A percentile compares a stretch with the other conserved stretches of the same genome.
Conservation (phyloP, 2,113 vertebrate species). For the Oncorhynchus tshawytscha region DNA sequence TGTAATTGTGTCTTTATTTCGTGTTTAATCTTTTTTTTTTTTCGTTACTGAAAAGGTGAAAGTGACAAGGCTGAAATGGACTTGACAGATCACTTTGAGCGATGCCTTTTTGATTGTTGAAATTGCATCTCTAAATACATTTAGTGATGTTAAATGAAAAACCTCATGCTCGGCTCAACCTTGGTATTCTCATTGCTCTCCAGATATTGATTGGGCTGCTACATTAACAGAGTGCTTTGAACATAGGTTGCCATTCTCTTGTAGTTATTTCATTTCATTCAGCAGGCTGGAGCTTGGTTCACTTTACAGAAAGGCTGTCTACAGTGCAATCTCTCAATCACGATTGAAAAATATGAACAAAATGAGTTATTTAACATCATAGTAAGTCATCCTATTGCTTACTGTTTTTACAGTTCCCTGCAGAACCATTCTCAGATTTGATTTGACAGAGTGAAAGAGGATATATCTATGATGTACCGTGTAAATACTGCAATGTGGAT, state of each 20-base stretch:
- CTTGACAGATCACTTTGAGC: conserved; percentile 15
- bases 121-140: conserved; percentile 13
- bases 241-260: not conserved
- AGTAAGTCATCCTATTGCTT: not conserved
- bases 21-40: conserved; percentile 18
- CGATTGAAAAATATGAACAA: too few relatives aligned
- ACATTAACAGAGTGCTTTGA: conserved; percentile 7
- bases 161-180: conserved; percentile 15
- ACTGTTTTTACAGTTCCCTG: not conserved
- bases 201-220: conserved; percentile 17
- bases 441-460: not conserved
- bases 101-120: conserved; percentile 37
- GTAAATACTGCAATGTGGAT: not conserved
- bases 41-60: conserved; percentile 16
- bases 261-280: conserved; percentile 10
- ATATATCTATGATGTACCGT: not conserved
- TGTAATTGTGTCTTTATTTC: conserved; percentile 16
- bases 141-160: conserved; percentile 6
- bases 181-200: conserved; percentile 10
- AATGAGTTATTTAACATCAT: too few relatives aligned
- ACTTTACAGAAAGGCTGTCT: not conserved
- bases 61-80: conserved; percentile 15
- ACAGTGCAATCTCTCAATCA: not conserved
- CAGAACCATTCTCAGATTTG: not conserved
- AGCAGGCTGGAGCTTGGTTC: not conserved